These are phyloP conservation scores for Conus betulinus DNA, from an alignment of 1,140 invertebrate genomes.

Conservation along the genomic window DNA sequence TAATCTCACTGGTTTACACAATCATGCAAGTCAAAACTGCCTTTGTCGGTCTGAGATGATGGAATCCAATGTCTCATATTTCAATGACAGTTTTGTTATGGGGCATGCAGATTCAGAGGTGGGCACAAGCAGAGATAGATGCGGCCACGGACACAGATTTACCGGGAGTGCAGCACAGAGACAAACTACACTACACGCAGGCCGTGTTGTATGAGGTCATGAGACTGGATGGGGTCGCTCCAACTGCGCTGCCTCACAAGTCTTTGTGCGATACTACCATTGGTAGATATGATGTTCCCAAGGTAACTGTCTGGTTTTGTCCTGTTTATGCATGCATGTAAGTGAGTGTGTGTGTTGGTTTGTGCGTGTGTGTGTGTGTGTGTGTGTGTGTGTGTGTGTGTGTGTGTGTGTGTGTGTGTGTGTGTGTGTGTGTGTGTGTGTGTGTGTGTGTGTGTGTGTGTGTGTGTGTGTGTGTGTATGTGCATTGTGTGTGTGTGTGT, in stretches of 20 bases:
- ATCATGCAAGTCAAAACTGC: too few relatives aligned
- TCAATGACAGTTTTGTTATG: too few relatives aligned
- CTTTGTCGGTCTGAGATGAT: too few relatives aligned
- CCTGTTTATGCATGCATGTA: too few relatives aligned
- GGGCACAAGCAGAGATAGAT: not conserved
- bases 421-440: too few relatives aligned
- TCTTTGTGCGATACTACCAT: constrained; percentile 47
- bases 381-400: not conserved
- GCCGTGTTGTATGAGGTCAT: constrained; percentile 51
- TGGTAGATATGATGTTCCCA: not conserved
- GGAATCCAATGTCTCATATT: too few relatives aligned
- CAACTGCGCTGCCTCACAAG: constrained; percentile 44
- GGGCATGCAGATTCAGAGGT: not conserved
- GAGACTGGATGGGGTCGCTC: constrained; percentile 38
- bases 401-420: too few relatives aligned
- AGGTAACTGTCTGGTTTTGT: not conserved
- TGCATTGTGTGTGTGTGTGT: too few relatives aligned
- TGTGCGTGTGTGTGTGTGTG: too few relatives aligned
- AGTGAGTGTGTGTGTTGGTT: not conserved
- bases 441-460: too few relatives aligned
- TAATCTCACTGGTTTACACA: too few relatives aligned
- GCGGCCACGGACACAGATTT: constrained; percentile 22
- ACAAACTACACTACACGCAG: constrained; percentile 44
- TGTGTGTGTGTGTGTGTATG: too few relatives aligned
- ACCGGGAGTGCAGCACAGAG: constrained; percentile 40